phyloP scores from a whole-genome alignment of 2,888 invertebrate genomes.

The Tortrix viridana region DNA sequence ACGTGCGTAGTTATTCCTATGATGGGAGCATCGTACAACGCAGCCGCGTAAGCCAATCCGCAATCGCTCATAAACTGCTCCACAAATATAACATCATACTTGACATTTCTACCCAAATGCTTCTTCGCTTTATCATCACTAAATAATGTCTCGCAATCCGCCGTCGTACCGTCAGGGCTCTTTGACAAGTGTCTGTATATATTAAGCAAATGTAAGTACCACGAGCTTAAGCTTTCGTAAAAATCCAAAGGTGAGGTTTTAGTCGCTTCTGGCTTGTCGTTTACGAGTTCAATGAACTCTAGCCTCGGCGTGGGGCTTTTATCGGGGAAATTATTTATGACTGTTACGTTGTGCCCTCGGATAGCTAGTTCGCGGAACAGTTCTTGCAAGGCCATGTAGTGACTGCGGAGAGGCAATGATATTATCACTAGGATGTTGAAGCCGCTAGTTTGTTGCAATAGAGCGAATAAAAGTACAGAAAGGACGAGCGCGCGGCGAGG shows the following conservation, averaged over 20 bases:
- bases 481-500: constrained; percentile 2
- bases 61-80: constrained; percentile 78
- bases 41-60: constrained; percentile 65
- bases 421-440: constrained; percentile 71
- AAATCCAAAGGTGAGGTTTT: constrained; percentile 21
- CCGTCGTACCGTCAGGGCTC: constrained; percentile 26
- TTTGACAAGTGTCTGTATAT: constrained; percentile 34
- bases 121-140: constrained; percentile 53
- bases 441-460: constrained; percentile 51
- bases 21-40: constrained; percentile 71
- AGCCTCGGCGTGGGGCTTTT: constrained; percentile 67
- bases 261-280: constrained; percentile 24
- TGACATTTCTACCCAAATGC: constrained; percentile 50
- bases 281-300: constrained; percentile 69
- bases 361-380: constrained; percentile 79
- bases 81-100: constrained; percentile 75
- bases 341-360: constrained; percentile 83
- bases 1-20: constrained; percentile 81
- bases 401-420: constrained; percentile 83
- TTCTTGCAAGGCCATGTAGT: constrained; percentile 82
- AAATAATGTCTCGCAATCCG: constrained; percentile 61
- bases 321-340: constrained; percentile 79
- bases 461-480: neutral
- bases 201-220: constrained; percentile 32
- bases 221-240: constrained; percentile 32